Conservation (phyloP, 1,140 invertebrate species). For the Eufriesea mexicana region DNA sequence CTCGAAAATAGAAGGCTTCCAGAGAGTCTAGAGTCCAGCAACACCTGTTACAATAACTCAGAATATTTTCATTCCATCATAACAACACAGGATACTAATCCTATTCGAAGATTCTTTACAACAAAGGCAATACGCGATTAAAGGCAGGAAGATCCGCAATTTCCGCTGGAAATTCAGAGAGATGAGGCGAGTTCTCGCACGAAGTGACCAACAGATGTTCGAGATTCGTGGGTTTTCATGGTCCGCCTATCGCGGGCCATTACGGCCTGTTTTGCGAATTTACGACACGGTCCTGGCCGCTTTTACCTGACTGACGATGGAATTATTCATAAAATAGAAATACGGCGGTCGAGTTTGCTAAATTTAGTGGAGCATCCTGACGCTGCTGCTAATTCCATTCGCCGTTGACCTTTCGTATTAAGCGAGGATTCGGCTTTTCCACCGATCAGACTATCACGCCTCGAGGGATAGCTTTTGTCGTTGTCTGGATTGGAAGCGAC, state of each 20-base stretch:
- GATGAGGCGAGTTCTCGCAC: neutral
- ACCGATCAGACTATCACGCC: neutral
- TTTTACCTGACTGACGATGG: neutral
- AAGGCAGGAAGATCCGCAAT: too few species aligned
- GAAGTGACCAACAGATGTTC: neutral
- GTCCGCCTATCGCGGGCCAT: neutral
- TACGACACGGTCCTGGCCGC: neutral
- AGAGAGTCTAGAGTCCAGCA: too few species aligned
- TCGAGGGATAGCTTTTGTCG: neutral
- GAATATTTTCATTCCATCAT: too few species aligned
- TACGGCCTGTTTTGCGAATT: neutral
- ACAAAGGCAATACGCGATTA: too few species aligned
- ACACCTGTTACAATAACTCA: too few species aligned
- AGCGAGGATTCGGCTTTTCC: too few species aligned
- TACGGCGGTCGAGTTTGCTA: neutral
- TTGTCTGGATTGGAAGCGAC: neutral
- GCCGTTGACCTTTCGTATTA: neutral
- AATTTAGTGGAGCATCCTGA: neutral
- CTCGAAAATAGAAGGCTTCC: too few species aligned
- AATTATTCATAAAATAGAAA: conserved; percentile 1
- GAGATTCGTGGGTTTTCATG: neutral
- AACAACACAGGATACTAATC: too few species aligned
- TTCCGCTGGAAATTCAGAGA: neutral
- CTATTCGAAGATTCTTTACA: too few species aligned
- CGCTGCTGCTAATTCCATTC: neutral